Percentiles rank a stretch among this genome's conserved stretches.
phyloP scores from a whole-genome alignment of 2,888 invertebrate genomes.

The Augiades crinisus region DNA sequence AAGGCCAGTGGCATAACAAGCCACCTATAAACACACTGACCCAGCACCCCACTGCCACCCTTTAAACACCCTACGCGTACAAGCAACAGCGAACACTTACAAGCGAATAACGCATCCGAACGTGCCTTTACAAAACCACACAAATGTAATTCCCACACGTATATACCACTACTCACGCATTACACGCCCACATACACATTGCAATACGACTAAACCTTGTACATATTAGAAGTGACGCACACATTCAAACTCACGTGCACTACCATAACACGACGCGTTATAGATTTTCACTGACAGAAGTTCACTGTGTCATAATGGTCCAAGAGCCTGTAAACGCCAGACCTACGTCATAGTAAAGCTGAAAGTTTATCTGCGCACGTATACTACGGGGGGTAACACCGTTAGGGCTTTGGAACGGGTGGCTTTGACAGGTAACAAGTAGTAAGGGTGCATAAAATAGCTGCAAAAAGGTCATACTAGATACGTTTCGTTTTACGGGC shows the following conservation, averaged over 20 bases:
- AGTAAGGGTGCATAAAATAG: too few relatives aligned
- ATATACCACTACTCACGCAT: neutral
- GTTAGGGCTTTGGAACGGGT: too few relatives aligned
- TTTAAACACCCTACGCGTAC: conserved; percentile 30
- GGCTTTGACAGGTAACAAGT: too few relatives aligned
- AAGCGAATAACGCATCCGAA: neutral
- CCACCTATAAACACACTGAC: conserved; percentile 72
- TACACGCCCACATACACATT: neutral
- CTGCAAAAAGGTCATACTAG: too few relatives aligned
- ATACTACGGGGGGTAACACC: too few relatives aligned
- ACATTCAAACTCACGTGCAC: conserved; percentile 25
- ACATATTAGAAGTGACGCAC: conserved; percentile 19
- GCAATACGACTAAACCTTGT: conserved; percentile 13
- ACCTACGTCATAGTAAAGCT: too few relatives aligned
- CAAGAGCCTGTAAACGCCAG: too few relatives aligned
- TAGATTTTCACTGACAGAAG: conserved; percentile 21
- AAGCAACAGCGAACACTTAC: neutral
- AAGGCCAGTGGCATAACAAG: conserved; percentile 46
- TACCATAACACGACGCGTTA: conserved; percentile 24
- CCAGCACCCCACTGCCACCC: conserved; percentile 46
- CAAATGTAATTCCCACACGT: neutral
- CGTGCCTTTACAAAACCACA: neutral
- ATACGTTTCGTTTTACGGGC: too few relatives aligned
- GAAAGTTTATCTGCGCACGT: too few relatives aligned
- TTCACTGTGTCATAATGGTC: conserved; percentile 17